Conservation (phyloP, 2,113 vertebrate species). For the Oxyura jamaicensis region DNA sequence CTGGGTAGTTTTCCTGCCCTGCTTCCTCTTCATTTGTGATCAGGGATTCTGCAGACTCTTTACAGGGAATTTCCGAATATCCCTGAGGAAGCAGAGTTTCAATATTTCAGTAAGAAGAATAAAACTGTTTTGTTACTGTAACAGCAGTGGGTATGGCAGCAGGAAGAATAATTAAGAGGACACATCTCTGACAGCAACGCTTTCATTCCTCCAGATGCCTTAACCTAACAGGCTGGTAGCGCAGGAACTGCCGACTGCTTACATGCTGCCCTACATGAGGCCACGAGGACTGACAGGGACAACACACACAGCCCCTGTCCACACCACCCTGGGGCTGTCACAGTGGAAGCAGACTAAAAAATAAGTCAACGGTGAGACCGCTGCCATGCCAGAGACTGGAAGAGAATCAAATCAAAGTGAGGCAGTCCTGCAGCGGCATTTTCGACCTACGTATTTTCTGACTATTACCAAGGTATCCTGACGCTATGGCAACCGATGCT, state of each 20-base stretch:
- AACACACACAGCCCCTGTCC: fast-evolving
- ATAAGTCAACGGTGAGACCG: background rate
- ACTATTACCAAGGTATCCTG: background rate
- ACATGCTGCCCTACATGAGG: background rate
- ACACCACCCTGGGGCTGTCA: background rate
- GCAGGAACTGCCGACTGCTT: background rate
- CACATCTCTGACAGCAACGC: background rate
- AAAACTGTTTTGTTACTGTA: background rate
- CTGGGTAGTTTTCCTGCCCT: background rate
- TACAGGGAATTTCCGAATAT: background rate
- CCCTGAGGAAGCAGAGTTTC: background rate
- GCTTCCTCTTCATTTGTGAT: background rate
- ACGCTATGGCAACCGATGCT: background rate
- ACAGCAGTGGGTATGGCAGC: background rate
- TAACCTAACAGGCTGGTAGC: background rate
- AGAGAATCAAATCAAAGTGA: background rate
- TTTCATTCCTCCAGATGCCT: background rate
- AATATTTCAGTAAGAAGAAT: background rate
- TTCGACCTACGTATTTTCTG: background rate
- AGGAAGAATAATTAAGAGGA: background rate
- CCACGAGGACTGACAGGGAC: background rate
- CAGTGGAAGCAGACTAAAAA: background rate
- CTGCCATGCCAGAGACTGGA: background rate
- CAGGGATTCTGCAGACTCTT: background rate
- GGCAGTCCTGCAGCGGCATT: background rate